A percentile compares a stretch with the other conserved stretches of the same genome.
phyloP scores from a whole-genome alignment of 2,113 vertebrate species.

The Vulpes vulpes region DNA sequence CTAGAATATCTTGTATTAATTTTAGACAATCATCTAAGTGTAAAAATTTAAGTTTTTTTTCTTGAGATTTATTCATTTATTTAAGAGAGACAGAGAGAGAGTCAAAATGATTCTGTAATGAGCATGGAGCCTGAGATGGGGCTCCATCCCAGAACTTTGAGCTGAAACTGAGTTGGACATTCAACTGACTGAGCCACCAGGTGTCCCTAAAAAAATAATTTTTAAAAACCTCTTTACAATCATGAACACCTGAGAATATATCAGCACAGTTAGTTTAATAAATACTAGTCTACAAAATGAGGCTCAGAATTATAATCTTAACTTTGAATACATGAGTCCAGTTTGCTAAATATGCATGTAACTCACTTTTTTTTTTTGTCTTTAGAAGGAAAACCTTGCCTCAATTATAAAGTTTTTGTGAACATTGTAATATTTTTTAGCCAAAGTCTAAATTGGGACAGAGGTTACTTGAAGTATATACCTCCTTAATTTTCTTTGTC shows the following conservation, averaged over 20 bases:
- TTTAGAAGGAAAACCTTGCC: not conserved
- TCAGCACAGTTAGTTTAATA: not conserved
- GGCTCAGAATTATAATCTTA: not conserved
- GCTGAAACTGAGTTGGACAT: no score
- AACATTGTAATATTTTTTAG: not conserved
- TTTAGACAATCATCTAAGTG: not conserved
- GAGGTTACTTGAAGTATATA: not conserved
- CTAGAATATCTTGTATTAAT: not conserved
- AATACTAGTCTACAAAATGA: not conserved
- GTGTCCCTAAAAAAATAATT: not conserved
- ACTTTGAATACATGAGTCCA: not conserved
- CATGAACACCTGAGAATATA: not conserved
- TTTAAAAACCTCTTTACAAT: not conserved
- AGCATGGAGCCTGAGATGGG: no score
- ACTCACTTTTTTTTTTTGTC: not conserved
- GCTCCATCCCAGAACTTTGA: no score
- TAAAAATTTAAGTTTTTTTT: not conserved
- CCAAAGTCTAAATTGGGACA: not conserved
- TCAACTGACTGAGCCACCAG: no score
- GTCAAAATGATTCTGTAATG: no score
- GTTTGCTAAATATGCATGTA: not conserved
- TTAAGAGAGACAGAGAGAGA: no score
- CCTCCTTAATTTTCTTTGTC: not conserved
- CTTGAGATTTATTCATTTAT: no score
- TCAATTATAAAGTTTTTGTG: not conserved